Evolutionary conservation across 2,888 invertebrate species (phyloP).

Genomic region (Cataglyphis cursor): DNA sequence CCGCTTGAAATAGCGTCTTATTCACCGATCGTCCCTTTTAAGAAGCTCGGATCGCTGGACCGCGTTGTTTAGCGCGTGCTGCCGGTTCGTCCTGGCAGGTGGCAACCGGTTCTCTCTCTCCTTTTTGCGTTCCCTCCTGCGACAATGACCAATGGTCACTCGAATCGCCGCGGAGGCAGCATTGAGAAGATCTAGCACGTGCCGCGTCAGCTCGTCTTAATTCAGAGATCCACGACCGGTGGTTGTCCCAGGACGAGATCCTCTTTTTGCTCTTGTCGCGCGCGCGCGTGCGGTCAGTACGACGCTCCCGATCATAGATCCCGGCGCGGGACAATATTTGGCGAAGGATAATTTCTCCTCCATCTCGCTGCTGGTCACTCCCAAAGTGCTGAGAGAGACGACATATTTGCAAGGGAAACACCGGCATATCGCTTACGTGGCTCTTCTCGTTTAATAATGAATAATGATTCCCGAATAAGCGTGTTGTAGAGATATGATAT

Average conservation of each 20-base stretch:
- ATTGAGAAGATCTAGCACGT: conserved; percentile 77
- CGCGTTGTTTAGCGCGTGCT: conserved; percentile 70
- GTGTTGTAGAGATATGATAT: not conserved
- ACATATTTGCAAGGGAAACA: conserved; percentile 50
- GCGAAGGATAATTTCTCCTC: conserved; percentile 48
- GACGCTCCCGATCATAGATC: conserved; percentile 64
- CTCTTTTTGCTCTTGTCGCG: conserved; percentile 60
- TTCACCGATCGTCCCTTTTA: conserved; percentile 71
- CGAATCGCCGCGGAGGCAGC: conserved; percentile 71
- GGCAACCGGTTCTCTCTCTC: conserved; percentile 80
- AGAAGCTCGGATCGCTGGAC: conserved; percentile 71
- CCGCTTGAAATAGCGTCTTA: conserved; percentile 53
- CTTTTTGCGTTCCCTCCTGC: conserved; percentile 75
- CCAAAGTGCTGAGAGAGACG: conserved; percentile 25
- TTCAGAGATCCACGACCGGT: conserved; percentile 79
- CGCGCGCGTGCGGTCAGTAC: conserved; percentile 77
- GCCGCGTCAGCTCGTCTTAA: conserved; percentile 78
- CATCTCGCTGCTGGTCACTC: conserved; percentile 24
- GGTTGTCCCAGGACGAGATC: conserved; percentile 60
- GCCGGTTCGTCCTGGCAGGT: conserved; percentile 72
- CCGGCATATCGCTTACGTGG: conserved; percentile 35
- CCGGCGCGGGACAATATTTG: conserved; percentile 55
- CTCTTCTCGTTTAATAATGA: conserved; percentile 18
- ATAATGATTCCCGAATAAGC: conserved; percentile 26
- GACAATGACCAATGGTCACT: conserved; percentile 81